Evolutionary conservation across 2,888 invertebrate genomes (phyloP), one percentile per base, ranked within the genome.

Genomic region (Drosophila fungiperda): DNA sequence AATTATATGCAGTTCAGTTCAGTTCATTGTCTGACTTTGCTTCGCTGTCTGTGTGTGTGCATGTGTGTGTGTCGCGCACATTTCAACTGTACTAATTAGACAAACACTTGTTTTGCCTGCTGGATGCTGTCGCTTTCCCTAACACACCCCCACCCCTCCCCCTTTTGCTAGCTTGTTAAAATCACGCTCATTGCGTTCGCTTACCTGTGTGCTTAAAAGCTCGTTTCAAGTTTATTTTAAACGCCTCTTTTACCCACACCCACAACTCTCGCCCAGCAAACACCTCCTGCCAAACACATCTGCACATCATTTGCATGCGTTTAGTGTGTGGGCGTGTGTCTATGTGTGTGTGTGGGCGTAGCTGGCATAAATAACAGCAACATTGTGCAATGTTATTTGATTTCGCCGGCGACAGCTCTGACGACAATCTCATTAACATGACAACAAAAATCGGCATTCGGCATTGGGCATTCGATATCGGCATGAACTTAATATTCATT

Each of bases 371-470:
- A 74, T 68, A 75, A 71, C 68, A 45, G 70, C 82, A 73, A 78
- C 82, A 64, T 73, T 83, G 80, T 82, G 80, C 57, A 58, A 15
- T 54, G 73, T 75, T 80, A 83, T 83, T 72, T 82, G 87, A 87
- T 82, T 71, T 80, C 54, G 59, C 40, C 45, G 74, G 59, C 50
- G 62, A 74, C 69, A 82, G 82, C 82, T 76, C 70, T 82, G 73
- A 82, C 61, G 83, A 80, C 86, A 85, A 80, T 85, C 84, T 82
- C 84, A 87, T 84, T 84, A 85, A 78, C 78, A 75, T 83, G 80
- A 78, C 73, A 73, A 69, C 71, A 73, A 60, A 78, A 78, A 78
- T 85, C 80, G 53, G 68, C 63, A 48, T 60, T 68, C 59, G 42
- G 29, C 12, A 48, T 59, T 71, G 49, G 35, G 29, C 40, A 42